phyloP scores from a whole-genome alignment of 2,888 invertebrate genomes.

The Amorpha juglandis region DNA sequence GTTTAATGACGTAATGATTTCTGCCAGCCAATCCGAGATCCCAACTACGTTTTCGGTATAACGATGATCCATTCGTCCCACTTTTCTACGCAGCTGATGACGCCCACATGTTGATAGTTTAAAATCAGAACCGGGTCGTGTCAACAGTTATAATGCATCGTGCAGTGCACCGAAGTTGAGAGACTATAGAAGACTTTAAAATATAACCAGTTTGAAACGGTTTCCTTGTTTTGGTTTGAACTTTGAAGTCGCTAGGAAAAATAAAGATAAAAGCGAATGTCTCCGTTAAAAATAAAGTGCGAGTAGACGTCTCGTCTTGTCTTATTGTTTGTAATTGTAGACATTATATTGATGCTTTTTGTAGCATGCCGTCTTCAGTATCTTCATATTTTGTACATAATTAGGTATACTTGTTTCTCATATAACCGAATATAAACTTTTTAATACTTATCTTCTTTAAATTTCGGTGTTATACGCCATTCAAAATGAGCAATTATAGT shows the following conservation, averaged over 20 bases:
- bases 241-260: background rate
- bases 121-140: slow-evolving; percentile 5
- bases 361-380: too few species aligned
- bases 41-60: slow-evolving; percentile 6
- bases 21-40: slow-evolving; percentile 6
- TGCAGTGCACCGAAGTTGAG: slow-evolving; percentile 1
- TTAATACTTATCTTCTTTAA: too few species aligned
- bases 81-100: slow-evolving; percentile 12
- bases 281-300: slow-evolving; percentile 17
- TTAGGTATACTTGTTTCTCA: too few species aligned
- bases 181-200: background rate
- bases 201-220: background rate
- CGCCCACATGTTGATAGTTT: slow-evolving; percentile 14
- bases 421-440: too few species aligned
- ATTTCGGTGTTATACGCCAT: too few species aligned
- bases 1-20: slow-evolving; percentile 20
- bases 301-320: background rate
- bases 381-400: too few species aligned
- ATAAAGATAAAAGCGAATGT: background rate
- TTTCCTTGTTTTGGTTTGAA: slow-evolving; percentile 20
- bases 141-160: slow-evolving; percentile 15
- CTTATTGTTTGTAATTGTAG: background rate
- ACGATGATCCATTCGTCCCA: slow-evolving; percentile 16
- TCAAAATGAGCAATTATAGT: too few species aligned
- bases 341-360: background rate